Conservation (phyloP, 2,113 vertebrate genomes). For the Fulmarus glacialis region DNA sequence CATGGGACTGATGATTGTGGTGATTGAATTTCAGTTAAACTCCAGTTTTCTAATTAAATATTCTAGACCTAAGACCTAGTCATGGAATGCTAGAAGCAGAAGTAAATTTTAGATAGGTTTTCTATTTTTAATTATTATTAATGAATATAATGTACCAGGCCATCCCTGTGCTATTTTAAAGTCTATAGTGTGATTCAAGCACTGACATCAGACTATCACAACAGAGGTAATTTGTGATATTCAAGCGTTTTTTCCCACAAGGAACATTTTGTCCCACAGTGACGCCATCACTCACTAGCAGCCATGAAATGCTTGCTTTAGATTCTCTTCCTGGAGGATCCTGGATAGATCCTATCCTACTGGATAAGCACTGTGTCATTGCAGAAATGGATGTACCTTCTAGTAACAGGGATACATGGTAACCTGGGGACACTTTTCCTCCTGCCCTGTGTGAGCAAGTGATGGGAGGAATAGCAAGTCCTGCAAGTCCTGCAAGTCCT, state of each 20-base stretch:
- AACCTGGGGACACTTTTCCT: neutral
- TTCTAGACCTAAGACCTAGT: neutral
- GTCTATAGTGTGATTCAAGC: neutral
- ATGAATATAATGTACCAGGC: neutral
- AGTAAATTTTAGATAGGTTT: neutral
- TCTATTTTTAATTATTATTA: neutral
- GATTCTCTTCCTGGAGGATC: neutral
- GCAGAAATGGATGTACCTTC: neutral
- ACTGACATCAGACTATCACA: neutral
- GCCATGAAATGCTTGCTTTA: neutral
- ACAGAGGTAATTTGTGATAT: slow-evolving; percentile 5
- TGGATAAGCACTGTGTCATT: neutral
- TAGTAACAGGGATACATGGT: neutral
- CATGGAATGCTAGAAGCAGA: neutral
- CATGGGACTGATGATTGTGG: neutral
- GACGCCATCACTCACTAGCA: neutral
- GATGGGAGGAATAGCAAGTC: neutral
- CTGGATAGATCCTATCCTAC: neutral
- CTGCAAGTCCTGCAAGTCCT: neutral
- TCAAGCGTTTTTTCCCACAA: neutral
- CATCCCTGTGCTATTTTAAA: neutral
- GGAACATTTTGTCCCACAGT: neutral
- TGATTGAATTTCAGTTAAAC: neutral
- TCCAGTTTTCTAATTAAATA: neutral
- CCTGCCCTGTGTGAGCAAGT: neutral